Evolutionary conservation across 2,888 invertebrate genomes (phyloP).

Genomic region (Cerastis rubricosa): DNA sequence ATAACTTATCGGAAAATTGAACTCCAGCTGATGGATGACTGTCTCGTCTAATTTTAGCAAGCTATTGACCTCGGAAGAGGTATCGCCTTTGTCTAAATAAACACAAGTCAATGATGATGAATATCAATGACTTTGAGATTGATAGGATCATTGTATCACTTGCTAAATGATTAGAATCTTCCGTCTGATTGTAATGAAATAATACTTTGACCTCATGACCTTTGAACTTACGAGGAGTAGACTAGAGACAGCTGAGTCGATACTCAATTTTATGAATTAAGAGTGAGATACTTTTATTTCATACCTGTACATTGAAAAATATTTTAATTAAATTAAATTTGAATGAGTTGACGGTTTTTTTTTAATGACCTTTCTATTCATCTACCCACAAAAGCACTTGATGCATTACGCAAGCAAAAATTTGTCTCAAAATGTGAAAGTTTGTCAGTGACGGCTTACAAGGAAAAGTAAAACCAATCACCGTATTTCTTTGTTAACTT

Average conservation of each 20-base stretch:
- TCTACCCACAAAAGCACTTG: constrained; percentile 38
- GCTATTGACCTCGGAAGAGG: constrained; percentile 50
- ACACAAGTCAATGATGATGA: constrained; percentile 25
- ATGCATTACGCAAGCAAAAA: constrained; percentile 18
- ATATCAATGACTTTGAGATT: constrained; percentile 20
- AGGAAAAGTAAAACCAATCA: constrained; percentile 54
- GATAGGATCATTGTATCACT: background rate
- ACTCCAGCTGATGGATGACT: constrained; percentile 24
- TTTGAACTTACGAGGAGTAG: background rate
- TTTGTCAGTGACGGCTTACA: constrained; percentile 22
- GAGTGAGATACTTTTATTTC: background rate
- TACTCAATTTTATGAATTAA: constrained; percentile 1
- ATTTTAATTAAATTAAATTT: background rate
- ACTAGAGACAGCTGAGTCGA: background rate
- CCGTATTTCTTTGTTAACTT: constrained; percentile 54
- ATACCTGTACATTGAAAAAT: background rate
- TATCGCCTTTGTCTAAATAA: constrained; percentile 34
- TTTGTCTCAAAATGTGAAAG: constrained; percentile 46
- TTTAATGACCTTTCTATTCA: background rate
- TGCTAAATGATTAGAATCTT: background rate
- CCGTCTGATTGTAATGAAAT: background rate
- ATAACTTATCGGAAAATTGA: constrained; percentile 19
- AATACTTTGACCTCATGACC: background rate
- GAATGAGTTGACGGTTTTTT: background rate
- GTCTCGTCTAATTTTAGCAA: constrained; percentile 47